These are phyloP conservation scores for Podabrus alpinus DNA, from an alignment of 2,888 invertebrate genomes.

Conservation along the genomic window DNA sequence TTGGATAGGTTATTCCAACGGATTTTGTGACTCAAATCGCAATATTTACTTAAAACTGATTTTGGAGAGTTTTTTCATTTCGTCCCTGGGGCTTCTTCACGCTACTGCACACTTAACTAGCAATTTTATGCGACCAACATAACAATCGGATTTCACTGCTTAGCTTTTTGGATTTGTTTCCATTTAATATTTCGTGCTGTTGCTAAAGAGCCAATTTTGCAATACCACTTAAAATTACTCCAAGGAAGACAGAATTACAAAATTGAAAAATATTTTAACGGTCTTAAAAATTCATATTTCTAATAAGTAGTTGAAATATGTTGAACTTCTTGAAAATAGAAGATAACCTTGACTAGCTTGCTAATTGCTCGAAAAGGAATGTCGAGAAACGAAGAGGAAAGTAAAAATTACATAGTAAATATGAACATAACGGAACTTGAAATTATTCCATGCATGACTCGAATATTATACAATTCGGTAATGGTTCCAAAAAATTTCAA, in stretches of 20 bases:
- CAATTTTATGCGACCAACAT: too few species aligned
- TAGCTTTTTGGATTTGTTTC: not conserved
- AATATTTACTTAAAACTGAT: not conserved
- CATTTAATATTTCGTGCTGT: not conserved
- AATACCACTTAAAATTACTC: not conserved
- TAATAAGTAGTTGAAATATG: too few species aligned
- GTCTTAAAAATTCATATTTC: not conserved
- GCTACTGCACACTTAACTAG: too few species aligned
- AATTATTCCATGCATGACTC: not conserved
- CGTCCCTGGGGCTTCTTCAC: too few species aligned
- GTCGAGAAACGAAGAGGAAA: constrained; percentile 11
- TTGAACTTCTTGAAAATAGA: not conserved
- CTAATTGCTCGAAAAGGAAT: constrained; percentile 10
- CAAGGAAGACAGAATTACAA: not conserved
- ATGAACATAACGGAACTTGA: constrained; percentile 12
- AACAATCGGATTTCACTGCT: too few species aligned
- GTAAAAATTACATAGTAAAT: constrained; percentile 14
- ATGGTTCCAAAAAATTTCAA: not conserved
- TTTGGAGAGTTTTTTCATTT: not conserved
- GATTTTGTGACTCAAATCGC: not conserved
- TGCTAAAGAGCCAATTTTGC: not conserved
- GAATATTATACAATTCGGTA: not conserved
- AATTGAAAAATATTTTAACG: not conserved
- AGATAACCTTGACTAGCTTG: constrained; percentile 16
- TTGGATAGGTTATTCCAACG: not conserved